Conservation (phyloP, 2,113 vertebrate species). For the Ceyx margarethae region DNA sequence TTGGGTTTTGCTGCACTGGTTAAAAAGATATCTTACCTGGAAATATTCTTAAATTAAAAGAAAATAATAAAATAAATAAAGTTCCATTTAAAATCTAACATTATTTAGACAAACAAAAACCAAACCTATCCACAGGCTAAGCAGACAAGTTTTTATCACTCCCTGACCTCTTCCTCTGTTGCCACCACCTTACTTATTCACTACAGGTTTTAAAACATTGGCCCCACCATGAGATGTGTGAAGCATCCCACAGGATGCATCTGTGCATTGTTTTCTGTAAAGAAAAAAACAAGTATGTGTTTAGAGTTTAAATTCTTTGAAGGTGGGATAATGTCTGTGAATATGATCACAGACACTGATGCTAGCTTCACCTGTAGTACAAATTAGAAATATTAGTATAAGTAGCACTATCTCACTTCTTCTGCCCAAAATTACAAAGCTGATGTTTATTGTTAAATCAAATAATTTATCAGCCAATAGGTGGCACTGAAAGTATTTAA, state of each 20-base stretch:
- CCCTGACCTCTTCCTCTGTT: neutral
- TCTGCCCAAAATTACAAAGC: neutral
- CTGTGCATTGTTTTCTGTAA: neutral
- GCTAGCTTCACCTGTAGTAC: neutral
- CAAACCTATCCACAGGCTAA: accelerated
- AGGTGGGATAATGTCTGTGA: neutral
- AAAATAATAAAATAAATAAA: neutral
- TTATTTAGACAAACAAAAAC: neutral
- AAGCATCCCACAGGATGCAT: neutral
- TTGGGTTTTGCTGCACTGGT: neutral
- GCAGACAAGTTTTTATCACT: neutral
- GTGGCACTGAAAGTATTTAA: slow-evolving; percentile 65
- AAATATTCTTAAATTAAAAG: neutral
- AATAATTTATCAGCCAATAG: slow-evolving; percentile 55
- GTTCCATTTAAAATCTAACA: neutral
- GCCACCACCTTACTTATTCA: neutral
- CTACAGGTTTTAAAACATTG: neutral
- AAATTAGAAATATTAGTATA: neutral
- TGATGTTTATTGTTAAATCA: neutral
- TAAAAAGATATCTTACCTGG: neutral
- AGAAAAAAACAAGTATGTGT: neutral
- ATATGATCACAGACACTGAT: neutral
- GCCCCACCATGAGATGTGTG: neutral
- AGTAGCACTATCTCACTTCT: neutral
- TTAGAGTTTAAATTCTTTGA: neutral